Conservation (phyloP, 2,888 invertebrate genomes). For the Laspeyria flexula region DNA sequence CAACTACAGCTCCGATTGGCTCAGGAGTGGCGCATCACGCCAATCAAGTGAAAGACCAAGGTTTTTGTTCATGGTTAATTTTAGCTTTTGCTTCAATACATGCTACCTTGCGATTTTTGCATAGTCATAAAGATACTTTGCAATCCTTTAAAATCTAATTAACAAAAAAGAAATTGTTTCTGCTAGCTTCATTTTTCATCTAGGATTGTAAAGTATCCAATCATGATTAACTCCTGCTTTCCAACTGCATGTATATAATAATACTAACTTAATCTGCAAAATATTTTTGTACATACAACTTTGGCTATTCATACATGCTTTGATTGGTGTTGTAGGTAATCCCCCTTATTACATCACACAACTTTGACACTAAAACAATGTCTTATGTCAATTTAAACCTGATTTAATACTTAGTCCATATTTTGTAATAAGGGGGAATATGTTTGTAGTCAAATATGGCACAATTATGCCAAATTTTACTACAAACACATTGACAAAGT, state of each 20-base stretch:
- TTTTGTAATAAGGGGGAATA: too few species aligned
- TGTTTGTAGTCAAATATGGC: too few species aligned
- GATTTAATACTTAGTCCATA: too few species aligned
- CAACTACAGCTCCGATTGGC: conserved; percentile 75
- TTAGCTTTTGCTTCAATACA: conserved; percentile 68
- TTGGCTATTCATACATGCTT: not conserved
- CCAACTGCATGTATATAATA: conserved; percentile 36
- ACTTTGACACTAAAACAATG: too few species aligned
- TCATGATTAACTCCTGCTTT: conserved; percentile 31
- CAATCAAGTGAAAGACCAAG: conserved; percentile 86
- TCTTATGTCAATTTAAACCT: too few species aligned
- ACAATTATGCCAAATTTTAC: too few species aligned
- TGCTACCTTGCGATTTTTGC: conserved; percentile 81
- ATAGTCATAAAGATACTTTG: conserved; percentile 50
- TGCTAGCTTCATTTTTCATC: not conserved
- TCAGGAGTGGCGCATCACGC: conserved; percentile 77
- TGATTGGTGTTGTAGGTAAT: not conserved
- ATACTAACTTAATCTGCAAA: not conserved
- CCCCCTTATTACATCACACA: too few species aligned
- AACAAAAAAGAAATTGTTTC: too few species aligned
- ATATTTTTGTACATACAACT: not conserved
- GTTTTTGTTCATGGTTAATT: conserved; percentile 70
- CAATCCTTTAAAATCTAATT: not conserved
- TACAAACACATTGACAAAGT: too few species aligned
- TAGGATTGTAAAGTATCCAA: conserved; percentile 23